phyloP scores from a whole-genome alignment of 1,140 invertebrate genomes.

The Leptopilina boulardi region DNA sequence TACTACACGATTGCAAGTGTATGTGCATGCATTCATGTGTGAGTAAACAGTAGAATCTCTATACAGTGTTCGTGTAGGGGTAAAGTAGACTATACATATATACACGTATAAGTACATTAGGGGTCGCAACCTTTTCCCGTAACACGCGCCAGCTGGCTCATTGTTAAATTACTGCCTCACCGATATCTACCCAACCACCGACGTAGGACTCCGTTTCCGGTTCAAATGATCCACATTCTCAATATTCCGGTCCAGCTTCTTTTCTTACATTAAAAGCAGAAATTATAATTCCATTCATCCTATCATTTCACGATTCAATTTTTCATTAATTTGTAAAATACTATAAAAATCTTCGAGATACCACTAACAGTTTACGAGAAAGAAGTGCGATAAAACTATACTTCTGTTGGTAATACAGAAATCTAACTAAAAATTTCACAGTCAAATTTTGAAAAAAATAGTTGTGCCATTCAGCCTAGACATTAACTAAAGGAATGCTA shows the following conservation, averaged over 20 bases:
- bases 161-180: conserved; percentile 75
- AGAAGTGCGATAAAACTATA: too few relatives aligned
- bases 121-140: conserved; percentile 69
- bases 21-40: conserved; percentile 35
- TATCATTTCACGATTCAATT: too few relatives aligned
- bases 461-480: too few relatives aligned
- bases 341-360: too few relatives aligned
- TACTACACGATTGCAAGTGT: conserved; percentile 45
- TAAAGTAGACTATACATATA: conserved; percentile 68
- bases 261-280: background rate
- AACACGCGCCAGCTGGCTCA: conserved; percentile 77
- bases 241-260: background rate
- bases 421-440: too few relatives aligned
- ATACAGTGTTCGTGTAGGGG: conserved; percentile 55
- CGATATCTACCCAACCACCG: conserved; percentile 65
- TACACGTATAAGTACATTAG: conserved; percentile 70
- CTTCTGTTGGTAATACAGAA: too few relatives aligned
- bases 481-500: too few relatives aligned
- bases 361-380: too few relatives aligned
- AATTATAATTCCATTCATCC: too few relatives aligned
- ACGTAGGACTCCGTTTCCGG: conserved; percentile 52
- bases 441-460: too few relatives aligned
- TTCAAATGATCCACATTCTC: conserved; percentile 26
- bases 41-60: conserved; percentile 42
- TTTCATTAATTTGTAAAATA: too few relatives aligned